These are phyloP conservation scores for Hylaeus anthracinus DNA, from an alignment of 1,140 invertebrate species.

Conservation along the genomic window DNA sequence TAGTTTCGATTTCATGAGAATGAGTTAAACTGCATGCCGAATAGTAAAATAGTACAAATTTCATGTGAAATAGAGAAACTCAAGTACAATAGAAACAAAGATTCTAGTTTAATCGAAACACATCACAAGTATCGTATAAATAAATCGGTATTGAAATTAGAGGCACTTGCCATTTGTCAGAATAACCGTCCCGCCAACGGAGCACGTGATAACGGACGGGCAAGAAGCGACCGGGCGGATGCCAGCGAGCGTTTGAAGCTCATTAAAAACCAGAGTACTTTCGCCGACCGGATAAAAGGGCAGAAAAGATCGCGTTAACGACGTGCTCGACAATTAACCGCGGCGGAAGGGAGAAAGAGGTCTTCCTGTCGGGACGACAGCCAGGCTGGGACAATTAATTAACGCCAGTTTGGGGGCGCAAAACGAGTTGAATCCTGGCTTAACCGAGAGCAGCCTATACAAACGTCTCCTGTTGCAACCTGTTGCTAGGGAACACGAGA, in stretches of 20 bases:
- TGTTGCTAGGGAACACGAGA: conserved; percentile 69
- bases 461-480: conserved; percentile 64
- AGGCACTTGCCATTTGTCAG: no score
- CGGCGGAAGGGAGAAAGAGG: conserved; percentile 10
- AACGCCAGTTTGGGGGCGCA: conserved; percentile 73
- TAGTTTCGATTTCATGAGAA: no score
- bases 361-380: conserved; percentile 48
- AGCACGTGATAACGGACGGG: background rate
- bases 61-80: no score
- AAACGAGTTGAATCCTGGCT: conserved; percentile 73
- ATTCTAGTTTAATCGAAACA: no score
- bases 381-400: conserved; percentile 69
- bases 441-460: conserved; percentile 32
- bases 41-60: no score
- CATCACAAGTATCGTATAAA: no score
- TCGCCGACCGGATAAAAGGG: conserved; percentile 34
- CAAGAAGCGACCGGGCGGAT: background rate
- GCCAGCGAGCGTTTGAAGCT: conserved; percentile 34
- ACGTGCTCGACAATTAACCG: conserved; percentile 55
- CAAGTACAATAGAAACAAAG: no score
- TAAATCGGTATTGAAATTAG: no score
- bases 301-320: conserved; percentile 62
- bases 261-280: conserved; percentile 51
- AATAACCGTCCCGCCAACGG: no score
- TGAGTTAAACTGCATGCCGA: no score